Evolutionary conservation across 2,113 vertebrate genomes (phyloP).

Genomic region (Rousettus leschenaultii): DNA sequence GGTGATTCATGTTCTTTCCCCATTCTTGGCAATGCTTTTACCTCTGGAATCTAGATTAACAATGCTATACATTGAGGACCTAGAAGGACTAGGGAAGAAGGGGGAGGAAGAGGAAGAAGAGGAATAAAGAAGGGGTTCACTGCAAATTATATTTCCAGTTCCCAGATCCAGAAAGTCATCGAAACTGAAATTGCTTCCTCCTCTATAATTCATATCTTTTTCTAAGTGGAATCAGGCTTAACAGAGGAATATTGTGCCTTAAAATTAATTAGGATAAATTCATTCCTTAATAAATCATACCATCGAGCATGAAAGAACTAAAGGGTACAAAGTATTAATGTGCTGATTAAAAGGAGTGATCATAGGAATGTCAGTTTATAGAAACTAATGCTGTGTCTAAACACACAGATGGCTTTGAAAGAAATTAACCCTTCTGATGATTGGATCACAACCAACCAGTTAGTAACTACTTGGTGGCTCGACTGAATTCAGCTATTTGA

Average conservation of each 20-base stretch:
- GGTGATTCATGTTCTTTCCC: neutral
- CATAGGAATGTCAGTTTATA: neutral
- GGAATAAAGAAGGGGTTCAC: neutral
- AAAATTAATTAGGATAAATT: constrained; percentile 50
- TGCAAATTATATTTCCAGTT: neutral
- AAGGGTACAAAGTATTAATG: neutral
- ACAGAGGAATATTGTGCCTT: neutral
- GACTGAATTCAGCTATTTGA: constrained; percentile 23
- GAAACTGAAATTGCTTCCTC: neutral
- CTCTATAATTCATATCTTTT: neutral
- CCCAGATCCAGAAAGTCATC: neutral
- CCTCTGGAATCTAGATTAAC: neutral
- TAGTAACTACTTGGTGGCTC: neutral
- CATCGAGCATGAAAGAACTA: neutral
- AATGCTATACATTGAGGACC: neutral
- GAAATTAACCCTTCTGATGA: neutral
- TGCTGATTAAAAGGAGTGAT: neutral
- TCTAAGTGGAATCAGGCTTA: neutral
- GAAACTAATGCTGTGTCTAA: neutral
- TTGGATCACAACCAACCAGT: neutral
- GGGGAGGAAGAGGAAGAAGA: neutral
- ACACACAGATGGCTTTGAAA: constrained; percentile 37
- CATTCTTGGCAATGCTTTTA: neutral
- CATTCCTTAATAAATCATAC: constrained; percentile 45
- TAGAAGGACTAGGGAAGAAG: neutral